Conservation (phyloP, 2,888 invertebrate genomes). For the Troides helena region DNA sequence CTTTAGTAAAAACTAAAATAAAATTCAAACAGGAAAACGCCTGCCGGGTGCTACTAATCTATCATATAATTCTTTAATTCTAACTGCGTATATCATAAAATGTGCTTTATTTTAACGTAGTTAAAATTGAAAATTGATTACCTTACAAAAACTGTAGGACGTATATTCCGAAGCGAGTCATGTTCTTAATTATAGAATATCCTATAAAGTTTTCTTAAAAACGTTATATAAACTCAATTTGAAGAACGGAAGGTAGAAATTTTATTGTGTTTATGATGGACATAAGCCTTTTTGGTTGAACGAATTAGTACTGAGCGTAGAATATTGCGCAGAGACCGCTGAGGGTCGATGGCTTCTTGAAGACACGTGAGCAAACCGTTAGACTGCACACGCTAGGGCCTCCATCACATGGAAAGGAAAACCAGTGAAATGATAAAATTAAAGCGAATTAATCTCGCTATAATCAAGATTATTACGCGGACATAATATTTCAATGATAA, state of each 20-base stretch:
- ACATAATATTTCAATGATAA: not conserved
- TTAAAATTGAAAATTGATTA: constrained; percentile 45
- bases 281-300: constrained; percentile 39
- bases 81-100: not conserved
- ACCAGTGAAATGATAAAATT: constrained; percentile 59
- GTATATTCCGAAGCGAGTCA: constrained; percentile 51
- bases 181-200: constrained; percentile 32
- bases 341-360: constrained; percentile 76
- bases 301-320: constrained; percentile 63
- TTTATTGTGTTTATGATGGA: constrained; percentile 19
- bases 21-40: too few species aligned
- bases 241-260: constrained; percentile 31
- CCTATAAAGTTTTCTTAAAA: not conserved
- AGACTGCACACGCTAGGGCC: constrained; percentile 64
- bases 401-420: constrained; percentile 69
- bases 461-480: not conserved
- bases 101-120: constrained; percentile 6
- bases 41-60: not conserved
- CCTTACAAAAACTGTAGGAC: constrained; percentile 43
- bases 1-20: too few species aligned
- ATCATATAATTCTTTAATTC: constrained; percentile 3
- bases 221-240: constrained; percentile 2
- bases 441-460: constrained; percentile 39
- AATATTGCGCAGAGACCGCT: constrained; percentile 74
- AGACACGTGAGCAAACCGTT: constrained; percentile 78